Conservation (phyloP, 2,113 vertebrate species). For the Panthera tigris region DNA sequence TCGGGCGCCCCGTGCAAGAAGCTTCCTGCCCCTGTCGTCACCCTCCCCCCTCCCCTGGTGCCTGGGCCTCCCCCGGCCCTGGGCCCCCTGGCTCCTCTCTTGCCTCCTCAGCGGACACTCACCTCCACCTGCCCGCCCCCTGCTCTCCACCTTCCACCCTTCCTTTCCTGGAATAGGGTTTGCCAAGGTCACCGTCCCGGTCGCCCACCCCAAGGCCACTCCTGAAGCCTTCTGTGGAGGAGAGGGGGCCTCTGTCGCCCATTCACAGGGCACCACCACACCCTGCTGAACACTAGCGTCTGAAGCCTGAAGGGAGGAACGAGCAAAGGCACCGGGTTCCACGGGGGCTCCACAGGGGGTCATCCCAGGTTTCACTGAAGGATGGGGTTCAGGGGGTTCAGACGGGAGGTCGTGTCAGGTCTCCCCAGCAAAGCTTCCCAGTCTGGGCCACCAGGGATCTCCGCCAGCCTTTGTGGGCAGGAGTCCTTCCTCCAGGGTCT, state of each 20-base stretch:
- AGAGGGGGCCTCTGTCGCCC: fast-evolving
- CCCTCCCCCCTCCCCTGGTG: fast-evolving
- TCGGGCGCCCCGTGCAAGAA: no score
- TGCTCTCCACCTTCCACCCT: no score
- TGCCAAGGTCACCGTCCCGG: fast-evolving
- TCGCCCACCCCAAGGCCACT: fast-evolving
- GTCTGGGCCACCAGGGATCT: not conserved
- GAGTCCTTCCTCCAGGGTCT: not conserved
- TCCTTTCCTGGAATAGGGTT: not conserved
- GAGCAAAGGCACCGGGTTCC: not conserved
- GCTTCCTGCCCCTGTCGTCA: not conserved
- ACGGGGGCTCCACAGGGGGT: not conserved
- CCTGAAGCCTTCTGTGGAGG: fast-evolving
- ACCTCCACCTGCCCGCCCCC: not conserved
- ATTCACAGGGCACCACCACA: fast-evolving
- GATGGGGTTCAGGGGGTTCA: not conserved
- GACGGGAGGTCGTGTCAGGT: no score
- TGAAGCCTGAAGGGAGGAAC: not conserved
- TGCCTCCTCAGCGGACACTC: not conserved
- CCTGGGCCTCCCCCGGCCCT: fast-evolving
- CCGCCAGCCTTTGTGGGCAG: not conserved
- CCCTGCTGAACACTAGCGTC: fast-evolving
- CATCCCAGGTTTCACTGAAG: not conserved
- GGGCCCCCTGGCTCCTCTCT: no score
- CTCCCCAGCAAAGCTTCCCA: not conserved